Conservation (phyloP, 1,140 invertebrate genomes). For the Cotesia vestalis region DNA sequence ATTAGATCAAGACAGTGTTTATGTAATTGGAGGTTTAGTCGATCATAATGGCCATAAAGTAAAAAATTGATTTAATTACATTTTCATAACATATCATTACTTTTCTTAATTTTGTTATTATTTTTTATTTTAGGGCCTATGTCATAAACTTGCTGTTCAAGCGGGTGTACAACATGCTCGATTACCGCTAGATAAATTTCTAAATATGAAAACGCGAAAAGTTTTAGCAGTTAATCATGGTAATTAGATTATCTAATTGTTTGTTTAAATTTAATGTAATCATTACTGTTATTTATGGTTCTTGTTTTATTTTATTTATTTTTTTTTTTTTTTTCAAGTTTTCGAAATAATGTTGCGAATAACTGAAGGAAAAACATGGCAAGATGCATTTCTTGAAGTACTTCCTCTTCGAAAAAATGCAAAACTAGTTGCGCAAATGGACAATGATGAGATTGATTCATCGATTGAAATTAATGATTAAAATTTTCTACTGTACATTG, state of each 20-base stretch:
- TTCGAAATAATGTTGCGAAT: slow-evolving; percentile 89
- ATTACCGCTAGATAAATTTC: slow-evolving; percentile 89
- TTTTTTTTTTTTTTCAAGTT: slow-evolving; percentile 69
- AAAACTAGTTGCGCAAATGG: slow-evolving; percentile 51
- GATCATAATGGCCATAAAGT: slow-evolving; percentile 97
- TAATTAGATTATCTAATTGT: slow-evolving; percentile 59
- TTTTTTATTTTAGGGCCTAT: slow-evolving; percentile 76
- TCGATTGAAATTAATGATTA: slow-evolving; percentile 45
- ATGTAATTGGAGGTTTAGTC: slow-evolving; percentile 96
- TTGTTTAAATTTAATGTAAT: neutral
- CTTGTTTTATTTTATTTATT: slow-evolving; percentile 30
- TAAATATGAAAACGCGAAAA: slow-evolving; percentile 92
- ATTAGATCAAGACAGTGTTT: slow-evolving; percentile 82
- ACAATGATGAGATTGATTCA: neutral
- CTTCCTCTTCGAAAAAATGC: slow-evolving; percentile 81
- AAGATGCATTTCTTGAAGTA: slow-evolving; percentile 83
- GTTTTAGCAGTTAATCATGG: slow-evolving; percentile 97
- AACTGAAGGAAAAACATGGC: slow-evolving; percentile 83
- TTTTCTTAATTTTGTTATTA: slow-evolving; percentile 29
- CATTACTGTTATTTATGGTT: slow-evolving; percentile 14
- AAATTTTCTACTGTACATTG: neutral
- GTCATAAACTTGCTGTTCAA: slow-evolving; percentile 81
- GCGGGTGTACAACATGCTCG: slow-evolving; percentile 84
- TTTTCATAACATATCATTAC: slow-evolving; percentile 2
- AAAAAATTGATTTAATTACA: slow-evolving; percentile 37